Percentiles rank a stretch among this genome's conserved stretches.
Conservation (phyloP, 2,888 invertebrate genomes). For the Pyrrhia umbra region DNA sequence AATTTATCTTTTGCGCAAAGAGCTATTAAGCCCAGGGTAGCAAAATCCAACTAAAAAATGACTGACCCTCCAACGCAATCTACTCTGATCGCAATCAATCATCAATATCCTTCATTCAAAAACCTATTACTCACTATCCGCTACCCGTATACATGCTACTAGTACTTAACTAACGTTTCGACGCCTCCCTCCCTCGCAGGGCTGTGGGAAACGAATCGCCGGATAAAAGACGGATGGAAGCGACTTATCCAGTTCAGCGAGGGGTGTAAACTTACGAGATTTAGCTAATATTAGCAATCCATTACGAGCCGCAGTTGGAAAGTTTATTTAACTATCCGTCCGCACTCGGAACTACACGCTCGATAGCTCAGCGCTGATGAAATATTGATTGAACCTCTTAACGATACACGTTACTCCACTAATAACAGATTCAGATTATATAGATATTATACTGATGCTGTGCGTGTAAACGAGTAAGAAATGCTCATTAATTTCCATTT, state of each 20-base stretch:
- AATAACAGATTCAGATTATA: conserved; percentile 24
- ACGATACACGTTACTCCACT: conserved; percentile 27
- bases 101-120: conserved; percentile 61
- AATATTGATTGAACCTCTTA: conserved; percentile 61
- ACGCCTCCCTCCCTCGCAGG: conserved; percentile 66
- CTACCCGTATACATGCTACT: conserved; percentile 39
- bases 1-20: conserved; percentile 11
- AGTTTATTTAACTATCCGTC: conserved; percentile 62
- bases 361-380: conserved; percentile 51
- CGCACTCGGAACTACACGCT: conserved; percentile 57
- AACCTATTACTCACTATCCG: conserved; percentile 53
- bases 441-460: conserved; percentile 14
- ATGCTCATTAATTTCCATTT: neutral
- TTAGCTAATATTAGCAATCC: conserved; percentile 89
- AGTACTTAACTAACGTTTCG: conserved; percentile 67
- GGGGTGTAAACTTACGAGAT: conserved; percentile 84
- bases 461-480: neutral
- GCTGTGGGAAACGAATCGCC: conserved; percentile 75
- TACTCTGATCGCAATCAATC: conserved; percentile 62
- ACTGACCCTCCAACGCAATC: conserved; percentile 45
- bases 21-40: conserved; percentile 21
- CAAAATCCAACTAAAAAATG: conserved; percentile 39
- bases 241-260: conserved; percentile 76
- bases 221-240: conserved; percentile 85
- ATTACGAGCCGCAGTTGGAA: conserved; percentile 76